Evolutionary conservation across 1,140 invertebrate genomes (phyloP).

Genomic region (Ectropis grisescens): DNA sequence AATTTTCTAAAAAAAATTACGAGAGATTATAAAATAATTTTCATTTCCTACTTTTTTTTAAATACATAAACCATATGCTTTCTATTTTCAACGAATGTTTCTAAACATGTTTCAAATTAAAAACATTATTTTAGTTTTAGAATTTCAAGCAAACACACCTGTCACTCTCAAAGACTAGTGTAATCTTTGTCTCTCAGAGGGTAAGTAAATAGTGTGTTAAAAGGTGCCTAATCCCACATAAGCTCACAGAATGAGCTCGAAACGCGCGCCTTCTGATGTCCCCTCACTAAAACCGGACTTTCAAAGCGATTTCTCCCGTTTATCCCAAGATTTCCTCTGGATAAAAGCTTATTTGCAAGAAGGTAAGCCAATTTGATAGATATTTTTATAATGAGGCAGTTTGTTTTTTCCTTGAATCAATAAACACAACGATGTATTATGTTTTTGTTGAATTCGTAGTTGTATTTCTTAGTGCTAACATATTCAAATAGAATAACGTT

Average conservation of each 20-base stretch:
- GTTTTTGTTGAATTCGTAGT: no score
- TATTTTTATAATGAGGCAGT: not conserved
- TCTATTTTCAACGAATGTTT: no score
- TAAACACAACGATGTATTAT: not conserved
- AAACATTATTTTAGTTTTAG: no score
- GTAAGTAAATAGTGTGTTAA: slow-evolving; percentile 53
- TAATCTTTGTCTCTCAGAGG: slow-evolving; percentile 23
- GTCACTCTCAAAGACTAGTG: no score
- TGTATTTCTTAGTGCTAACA: no score
- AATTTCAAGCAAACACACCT: no score
- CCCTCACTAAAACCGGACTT: slow-evolving; percentile 34
- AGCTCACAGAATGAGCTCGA: slow-evolving; percentile 55
- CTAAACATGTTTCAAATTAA: no score
- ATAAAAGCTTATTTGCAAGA: slow-evolving; percentile 26
- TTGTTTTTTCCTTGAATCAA: not conserved
- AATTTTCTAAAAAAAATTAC: no score
- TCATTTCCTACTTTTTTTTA: no score
- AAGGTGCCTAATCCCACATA: slow-evolving; percentile 50
- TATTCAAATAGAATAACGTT: no score
- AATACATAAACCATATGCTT: no score
- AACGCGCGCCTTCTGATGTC: slow-evolving; percentile 35
- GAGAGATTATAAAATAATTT: no score
- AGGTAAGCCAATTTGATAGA: not conserved
- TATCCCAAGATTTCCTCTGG: slow-evolving; percentile 24
- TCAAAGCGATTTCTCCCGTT: slow-evolving; percentile 41